Percentiles rank a stretch among this genome's conserved stretches.
phyloP scores from a whole-genome alignment of 2,113 vertebrate species.

The Elephas maximus region DNA sequence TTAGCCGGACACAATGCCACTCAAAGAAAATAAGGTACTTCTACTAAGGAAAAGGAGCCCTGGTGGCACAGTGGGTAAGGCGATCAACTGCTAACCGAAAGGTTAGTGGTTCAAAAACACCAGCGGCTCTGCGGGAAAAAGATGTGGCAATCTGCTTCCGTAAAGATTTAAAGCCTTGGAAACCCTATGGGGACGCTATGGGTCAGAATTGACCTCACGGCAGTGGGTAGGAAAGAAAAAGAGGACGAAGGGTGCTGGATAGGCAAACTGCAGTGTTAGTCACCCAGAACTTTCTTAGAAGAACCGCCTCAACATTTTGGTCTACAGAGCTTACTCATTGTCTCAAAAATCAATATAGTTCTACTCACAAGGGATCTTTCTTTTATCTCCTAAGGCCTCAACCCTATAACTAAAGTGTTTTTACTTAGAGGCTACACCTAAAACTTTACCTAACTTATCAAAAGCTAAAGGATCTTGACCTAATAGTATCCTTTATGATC shows the following conservation, averaged over 20 bases:
- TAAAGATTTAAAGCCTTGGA: no score
- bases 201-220: no score
- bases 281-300: conserved; percentile 17
- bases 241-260: not conserved
- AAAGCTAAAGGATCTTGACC: conserved; percentile 28
- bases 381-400: not conserved
- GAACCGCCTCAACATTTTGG: not conserved
- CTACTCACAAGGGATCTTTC: not conserved
- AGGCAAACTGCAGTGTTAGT: not conserved
- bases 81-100: no score
- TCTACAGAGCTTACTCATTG: not conserved
- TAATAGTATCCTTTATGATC: conserved; percentile 31
- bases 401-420: not conserved
- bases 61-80: no score
- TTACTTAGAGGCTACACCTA: not conserved
- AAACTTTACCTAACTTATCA: conserved; percentile 8
- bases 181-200: no score
- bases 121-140: no score
- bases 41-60: not conserved
- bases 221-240: not conserved
- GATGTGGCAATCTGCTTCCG: no score
- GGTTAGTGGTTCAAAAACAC: no score
- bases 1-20: not conserved
- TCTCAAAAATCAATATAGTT: no score
- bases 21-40: not conserved